Evolutionary conservation across 2,797 vertebrate species (phyloP).

Genomic region (Aldrovandia affinis): DNA sequence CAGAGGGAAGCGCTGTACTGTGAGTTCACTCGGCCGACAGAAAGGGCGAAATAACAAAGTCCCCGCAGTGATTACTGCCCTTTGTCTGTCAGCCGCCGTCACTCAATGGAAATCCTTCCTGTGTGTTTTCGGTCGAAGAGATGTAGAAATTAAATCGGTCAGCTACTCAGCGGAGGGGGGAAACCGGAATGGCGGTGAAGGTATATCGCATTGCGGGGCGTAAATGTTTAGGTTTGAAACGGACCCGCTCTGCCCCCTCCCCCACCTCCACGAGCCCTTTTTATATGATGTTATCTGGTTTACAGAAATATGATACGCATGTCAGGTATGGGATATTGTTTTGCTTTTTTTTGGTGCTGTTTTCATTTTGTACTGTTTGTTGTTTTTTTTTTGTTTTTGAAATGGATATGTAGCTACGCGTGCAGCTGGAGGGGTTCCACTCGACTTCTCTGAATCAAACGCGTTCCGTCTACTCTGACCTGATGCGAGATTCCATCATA

Average conservation of each 20-base stretch:
- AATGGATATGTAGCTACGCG: neutral
- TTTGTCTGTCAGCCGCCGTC: conserved; percentile 41
- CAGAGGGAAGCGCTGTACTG: conserved; percentile 35
- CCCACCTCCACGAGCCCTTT: neutral
- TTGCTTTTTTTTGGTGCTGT: neutral
- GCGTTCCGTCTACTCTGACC: neutral
- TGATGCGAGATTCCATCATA: too few species aligned
- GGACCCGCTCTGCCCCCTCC: neutral
- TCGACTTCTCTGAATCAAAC: neutral
- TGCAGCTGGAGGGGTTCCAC: neutral
- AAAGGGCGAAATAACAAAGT: conserved; percentile 45
- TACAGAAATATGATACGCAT: neutral
- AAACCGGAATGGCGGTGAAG: neutral
- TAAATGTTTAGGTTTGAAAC: conserved; percentile 3
- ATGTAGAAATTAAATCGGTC: neutral
- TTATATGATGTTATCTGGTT: neutral
- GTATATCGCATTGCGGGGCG: neutral
- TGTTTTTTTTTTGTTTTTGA: neutral
- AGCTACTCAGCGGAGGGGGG: neutral
- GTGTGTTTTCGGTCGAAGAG: conserved; percentile 14
- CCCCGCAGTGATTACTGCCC: conserved; percentile 41
- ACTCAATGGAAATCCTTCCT: conserved; percentile 16
- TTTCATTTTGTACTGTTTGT: neutral
- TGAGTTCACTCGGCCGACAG: conserved; percentile 28
- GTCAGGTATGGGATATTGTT: neutral